Evolutionary conservation across 2,888 invertebrate genomes (phyloP).

Genomic region (Andrena praecox): DNA sequence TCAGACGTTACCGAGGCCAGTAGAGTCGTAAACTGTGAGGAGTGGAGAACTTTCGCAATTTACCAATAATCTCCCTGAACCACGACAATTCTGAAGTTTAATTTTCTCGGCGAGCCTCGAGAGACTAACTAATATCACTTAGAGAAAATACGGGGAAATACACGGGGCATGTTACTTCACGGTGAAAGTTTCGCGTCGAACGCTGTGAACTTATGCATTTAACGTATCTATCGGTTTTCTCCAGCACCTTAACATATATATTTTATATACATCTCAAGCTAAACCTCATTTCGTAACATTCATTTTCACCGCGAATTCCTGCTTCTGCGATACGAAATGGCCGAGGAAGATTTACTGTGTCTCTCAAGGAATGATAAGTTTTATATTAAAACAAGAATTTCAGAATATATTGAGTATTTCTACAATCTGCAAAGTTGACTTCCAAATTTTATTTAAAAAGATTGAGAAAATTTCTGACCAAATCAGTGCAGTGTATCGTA

Average conservation of each 20-base stretch:
- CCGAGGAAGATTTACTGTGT: too few species aligned
- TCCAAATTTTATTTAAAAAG: too few species aligned
- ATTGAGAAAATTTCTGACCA: too few species aligned
- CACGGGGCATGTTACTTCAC: constrained; percentile 44
- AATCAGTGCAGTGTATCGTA: too few species aligned
- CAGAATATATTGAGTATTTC: too few species aligned
- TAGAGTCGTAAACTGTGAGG: constrained; percentile 58
- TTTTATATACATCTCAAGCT: too few species aligned
- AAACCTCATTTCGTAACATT: too few species aligned
- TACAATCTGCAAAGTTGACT: too few species aligned
- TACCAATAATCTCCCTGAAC: constrained; percentile 66
- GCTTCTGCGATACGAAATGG: too few species aligned
- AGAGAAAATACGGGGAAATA: constrained; percentile 54
- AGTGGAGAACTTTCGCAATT: constrained; percentile 67
- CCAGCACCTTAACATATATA: not conserved
- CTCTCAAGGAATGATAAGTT: too few species aligned
- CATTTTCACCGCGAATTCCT: too few species aligned
- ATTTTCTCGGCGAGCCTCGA: constrained; percentile 58
- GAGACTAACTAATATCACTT: constrained; percentile 51
- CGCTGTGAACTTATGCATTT: constrained; percentile 21
- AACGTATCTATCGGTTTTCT: not conserved
- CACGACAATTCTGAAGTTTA: constrained; percentile 67
- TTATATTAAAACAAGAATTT: too few species aligned
- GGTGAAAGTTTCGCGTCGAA: constrained; percentile 41
- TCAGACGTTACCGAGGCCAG: constrained; percentile 46